Conservation (phyloP, 2,888 invertebrate genomes). For the Apamea sordens region DNA sequence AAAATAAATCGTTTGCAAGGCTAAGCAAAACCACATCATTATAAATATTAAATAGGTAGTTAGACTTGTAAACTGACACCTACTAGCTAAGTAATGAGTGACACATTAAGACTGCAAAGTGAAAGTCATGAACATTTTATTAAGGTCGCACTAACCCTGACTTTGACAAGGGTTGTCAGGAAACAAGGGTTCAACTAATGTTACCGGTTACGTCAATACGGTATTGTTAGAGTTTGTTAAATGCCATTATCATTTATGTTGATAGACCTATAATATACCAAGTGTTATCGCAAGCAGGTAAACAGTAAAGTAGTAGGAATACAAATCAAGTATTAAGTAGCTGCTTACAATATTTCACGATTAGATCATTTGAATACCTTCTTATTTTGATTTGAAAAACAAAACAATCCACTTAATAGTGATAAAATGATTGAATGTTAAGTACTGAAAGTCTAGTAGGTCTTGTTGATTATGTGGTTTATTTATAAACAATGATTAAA, state of each 20-base stretch:
- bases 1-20: constrained; percentile 30
- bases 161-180: constrained; percentile 26
- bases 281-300: background rate
- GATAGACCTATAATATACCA: background rate
- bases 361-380: background rate
- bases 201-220: constrained; percentile 8
- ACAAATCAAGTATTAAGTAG: background rate
- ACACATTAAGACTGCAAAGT: constrained; percentile 18
- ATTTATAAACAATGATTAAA: background rate
- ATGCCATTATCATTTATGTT: background rate
- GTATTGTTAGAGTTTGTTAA: background rate
- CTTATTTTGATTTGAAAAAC: background rate
- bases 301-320: background rate
- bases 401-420: background rate
- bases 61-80: constrained; percentile 6
- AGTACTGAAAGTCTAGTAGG: background rate
- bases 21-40: background rate
- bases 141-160: constrained; percentile 35
- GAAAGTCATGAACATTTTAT: constrained; percentile 41
- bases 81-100: constrained; percentile 9
- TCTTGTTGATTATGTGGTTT: background rate
- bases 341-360: background rate
- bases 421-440: background rate
- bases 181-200: constrained; percentile 26
- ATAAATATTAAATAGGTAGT: background rate